Percentiles rank a stretch among this genome's conserved stretches.
These are phyloP conservation scores for Scolopax bukidnonensis DNA, from an alignment of 2,797 vertebrate species.

Conservation along the genomic window DNA sequence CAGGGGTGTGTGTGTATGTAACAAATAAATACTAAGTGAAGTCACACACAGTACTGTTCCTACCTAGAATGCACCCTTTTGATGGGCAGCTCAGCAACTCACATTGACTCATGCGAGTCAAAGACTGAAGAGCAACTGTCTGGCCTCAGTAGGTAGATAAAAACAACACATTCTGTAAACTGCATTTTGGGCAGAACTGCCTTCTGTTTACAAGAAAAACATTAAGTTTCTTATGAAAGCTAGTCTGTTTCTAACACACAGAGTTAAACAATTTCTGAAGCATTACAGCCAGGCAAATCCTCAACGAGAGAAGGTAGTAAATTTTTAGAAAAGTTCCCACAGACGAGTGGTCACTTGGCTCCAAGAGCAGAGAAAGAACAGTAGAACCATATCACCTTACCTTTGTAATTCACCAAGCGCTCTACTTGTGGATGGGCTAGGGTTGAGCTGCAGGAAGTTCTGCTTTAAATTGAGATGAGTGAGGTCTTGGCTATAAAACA, in stretches of 20 bases:
- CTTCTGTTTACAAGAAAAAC: neutral
- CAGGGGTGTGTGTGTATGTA: neutral
- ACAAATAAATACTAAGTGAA: neutral
- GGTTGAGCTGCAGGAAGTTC: conserved; percentile 87
- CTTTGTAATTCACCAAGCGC: conserved; percentile 91
- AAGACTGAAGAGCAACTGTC: neutral
- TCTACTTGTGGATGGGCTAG: conserved; percentile 78
- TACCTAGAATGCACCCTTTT: neutral
- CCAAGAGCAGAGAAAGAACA: neutral
- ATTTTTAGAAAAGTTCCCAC: neutral
- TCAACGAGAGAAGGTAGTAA: neutral
- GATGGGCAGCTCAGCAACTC: neutral
- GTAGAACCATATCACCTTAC: conserved; percentile 71
- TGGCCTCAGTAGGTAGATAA: neutral
- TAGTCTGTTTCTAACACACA: neutral
- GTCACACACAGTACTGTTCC: neutral
- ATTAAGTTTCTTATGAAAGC: neutral
- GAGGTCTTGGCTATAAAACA: conserved; percentile 98
- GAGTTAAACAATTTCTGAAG: neutral
- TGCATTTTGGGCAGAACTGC: neutral
- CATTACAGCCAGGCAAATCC: neutral
- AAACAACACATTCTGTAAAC: neutral
- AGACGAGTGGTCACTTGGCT: neutral
- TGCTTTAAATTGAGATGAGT: conserved; percentile 99
- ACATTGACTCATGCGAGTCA: fast-evolving